Base-by-base conservation (phyloP, 53 echinoderm and acorn worm species). In the Henricia sp. region DNA sequence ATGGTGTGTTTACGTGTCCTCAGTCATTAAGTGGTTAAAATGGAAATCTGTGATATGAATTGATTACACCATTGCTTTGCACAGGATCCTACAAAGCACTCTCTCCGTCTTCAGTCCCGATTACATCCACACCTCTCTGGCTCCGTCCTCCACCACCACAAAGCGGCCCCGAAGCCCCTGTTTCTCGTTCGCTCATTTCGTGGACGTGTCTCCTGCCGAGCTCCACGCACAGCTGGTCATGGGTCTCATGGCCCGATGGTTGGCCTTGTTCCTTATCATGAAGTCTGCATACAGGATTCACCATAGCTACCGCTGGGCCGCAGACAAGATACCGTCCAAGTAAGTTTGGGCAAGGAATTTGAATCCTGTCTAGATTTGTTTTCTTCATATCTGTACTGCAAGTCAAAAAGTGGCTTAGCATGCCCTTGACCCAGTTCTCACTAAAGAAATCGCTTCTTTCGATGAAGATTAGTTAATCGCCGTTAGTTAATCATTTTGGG, bases 151-250 rank as follows among this genome's bases (percentile, higher is more conserved):
- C 72, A 17, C 48, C 48, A 23, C 52, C 56, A 26, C 71, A 2
- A 3, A 9, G 29, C 52, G 39, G 21, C 85, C 70, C 44, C 37
- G 37, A 13, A 58, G 68, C 58, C 30, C 76, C 40, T 60, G 91
- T 68, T 96, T 96, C 84, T 94, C 94, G 35, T 96, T 94, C 86
- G 74, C 92, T 23, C 83, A 94, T 19, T 96, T 92, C 39, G 85
- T 94, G 35, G 86, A 90, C 50, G 24, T 94, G 46, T 88, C 97
- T 1, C 92, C 97, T 42, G 86, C 87, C 26, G 88, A 96, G 83
- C 85, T 96, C 0, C 75, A 88, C 68, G 42, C 85, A 72, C 74
- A 83, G 65, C 72, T 89, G 89, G 78, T 72, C 35, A 78, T 82
- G 64, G 93, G 91, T 16, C 72, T 91, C 69, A 40, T 94, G 84